phyloP scores from a whole-genome alignment of 2,797 vertebrate genomes.

The Sebastes umbrosus region DNA sequence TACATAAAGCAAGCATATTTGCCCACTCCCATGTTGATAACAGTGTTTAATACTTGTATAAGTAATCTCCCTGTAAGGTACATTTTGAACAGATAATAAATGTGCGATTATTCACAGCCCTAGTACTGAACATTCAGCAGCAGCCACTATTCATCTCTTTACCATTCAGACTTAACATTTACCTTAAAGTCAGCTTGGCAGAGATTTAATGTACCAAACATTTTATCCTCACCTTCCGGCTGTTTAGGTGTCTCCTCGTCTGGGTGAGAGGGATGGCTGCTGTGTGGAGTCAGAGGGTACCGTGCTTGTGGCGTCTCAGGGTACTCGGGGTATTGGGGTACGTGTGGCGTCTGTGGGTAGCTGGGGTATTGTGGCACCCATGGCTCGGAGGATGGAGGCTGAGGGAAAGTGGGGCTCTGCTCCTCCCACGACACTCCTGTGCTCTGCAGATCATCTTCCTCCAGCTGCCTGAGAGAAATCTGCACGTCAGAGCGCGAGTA shows the following conservation, averaged over 20 bases:
- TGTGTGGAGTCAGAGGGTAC: conserved; percentile 55
- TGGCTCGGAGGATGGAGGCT: conserved; percentile 65
- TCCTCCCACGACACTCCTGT: conserved; percentile 67
- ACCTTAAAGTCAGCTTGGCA: conserved; percentile 12
- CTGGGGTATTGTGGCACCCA: conserved; percentile 31
- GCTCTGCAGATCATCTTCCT: conserved; percentile 85
- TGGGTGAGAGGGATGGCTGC: conserved; percentile 46
- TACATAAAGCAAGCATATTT: too few species aligned
- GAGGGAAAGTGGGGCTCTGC: conserved; percentile 59
- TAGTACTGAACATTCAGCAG: neutral
- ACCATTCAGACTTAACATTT: conserved; percentile 7
- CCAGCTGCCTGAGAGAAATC: conserved; percentile 87
- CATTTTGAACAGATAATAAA: too few species aligned
- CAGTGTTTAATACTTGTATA: too few species aligned
- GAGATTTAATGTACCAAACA: neutral
- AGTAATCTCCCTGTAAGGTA: too few species aligned
- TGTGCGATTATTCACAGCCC: too few species aligned
- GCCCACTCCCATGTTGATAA: too few species aligned
- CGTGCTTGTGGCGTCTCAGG: conserved; percentile 48
- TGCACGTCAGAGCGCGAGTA: conserved; percentile 85
- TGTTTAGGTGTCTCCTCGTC: conserved; percentile 41
- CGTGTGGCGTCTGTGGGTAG: conserved; percentile 53
- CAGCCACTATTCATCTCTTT: neutral
- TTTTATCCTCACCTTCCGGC: conserved; percentile 56
- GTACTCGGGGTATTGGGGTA: conserved; percentile 53